Conservation (phyloP, 2,797 vertebrate species). For the Paramormyrops hopkinsi region DNA sequence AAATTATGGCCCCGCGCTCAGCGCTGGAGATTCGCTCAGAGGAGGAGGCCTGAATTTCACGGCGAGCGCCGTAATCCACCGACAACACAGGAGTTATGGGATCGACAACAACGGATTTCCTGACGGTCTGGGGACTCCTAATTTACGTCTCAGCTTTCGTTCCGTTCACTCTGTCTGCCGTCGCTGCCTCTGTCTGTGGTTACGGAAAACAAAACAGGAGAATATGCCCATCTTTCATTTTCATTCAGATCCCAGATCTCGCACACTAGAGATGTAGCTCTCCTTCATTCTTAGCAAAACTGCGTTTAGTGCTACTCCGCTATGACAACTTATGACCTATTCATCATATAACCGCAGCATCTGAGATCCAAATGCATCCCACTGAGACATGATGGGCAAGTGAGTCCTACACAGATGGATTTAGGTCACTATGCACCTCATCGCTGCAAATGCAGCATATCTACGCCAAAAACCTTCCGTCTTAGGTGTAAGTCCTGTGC, state of each 20-base stretch:
- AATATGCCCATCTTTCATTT: background rate
- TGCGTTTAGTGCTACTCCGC: background rate
- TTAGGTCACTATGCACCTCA: background rate
- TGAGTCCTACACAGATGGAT: background rate
- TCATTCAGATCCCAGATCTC: background rate
- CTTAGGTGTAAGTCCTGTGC: background rate
- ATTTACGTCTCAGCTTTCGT: background rate
- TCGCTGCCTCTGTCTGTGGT: background rate
- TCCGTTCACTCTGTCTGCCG: background rate
- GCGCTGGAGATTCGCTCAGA: background rate
- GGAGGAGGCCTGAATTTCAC: background rate
- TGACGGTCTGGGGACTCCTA: background rate
- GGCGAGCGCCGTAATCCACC: background rate
- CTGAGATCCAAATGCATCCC: background rate
- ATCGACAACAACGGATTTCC: conserved; percentile 4
- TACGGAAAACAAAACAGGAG: background rate
- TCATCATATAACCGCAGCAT: background rate
- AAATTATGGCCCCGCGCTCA: conserved; percentile 9
- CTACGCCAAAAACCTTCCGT: background rate
- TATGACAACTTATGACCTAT: background rate
- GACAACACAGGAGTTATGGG: conserved; percentile 5
- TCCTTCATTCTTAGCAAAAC: background rate
- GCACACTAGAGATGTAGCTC: background rate
- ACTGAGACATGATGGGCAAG: background rate
- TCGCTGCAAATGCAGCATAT: background rate